A percentile compares a stretch with the other conserved stretches of the same genome.
Evolutionary conservation across 2,797 vertebrate genomes (phyloP).

Genomic region (Dromococcyx pavoninus): DNA sequence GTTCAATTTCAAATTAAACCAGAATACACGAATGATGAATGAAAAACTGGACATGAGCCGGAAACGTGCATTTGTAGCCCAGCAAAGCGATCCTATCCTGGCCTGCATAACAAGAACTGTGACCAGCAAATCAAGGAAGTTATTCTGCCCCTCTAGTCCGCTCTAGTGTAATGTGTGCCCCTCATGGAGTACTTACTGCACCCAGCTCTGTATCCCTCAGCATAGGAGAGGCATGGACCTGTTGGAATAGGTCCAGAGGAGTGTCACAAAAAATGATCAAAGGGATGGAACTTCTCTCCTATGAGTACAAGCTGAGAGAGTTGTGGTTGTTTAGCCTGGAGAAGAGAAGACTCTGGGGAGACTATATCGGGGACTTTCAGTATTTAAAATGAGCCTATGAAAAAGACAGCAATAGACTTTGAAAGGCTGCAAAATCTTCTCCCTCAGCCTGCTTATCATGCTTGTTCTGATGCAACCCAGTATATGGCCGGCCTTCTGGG

Average conservation of each 20-base stretch:
- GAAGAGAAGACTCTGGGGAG: neutral
- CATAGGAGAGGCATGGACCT: neutral
- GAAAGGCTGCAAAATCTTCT: too few species aligned
- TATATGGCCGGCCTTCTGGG: too few species aligned
- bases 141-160: neutral
- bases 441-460: too few species aligned
- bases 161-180: neutral
- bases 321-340: neutral
- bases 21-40: neutral
- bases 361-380: neutral
- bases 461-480: too few species aligned
- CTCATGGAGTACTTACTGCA: neutral
- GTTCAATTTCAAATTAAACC: neutral
- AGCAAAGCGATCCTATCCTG: neutral
- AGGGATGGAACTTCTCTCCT: neutral
- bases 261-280: too few species aligned
- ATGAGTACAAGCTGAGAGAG: neutral
- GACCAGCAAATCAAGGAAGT: neutral
- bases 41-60: neutral
- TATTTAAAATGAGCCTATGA: neutral
- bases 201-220: neutral
- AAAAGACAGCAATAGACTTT: neutral
- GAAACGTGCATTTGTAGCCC: fast-evolving
- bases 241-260: neutral
- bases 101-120: neutral